Percentiles rank a stretch among this genome's conserved stretches.
Conservation (phyloP, 2,888 invertebrate genomes). For the Homarus gammarus region DNA sequence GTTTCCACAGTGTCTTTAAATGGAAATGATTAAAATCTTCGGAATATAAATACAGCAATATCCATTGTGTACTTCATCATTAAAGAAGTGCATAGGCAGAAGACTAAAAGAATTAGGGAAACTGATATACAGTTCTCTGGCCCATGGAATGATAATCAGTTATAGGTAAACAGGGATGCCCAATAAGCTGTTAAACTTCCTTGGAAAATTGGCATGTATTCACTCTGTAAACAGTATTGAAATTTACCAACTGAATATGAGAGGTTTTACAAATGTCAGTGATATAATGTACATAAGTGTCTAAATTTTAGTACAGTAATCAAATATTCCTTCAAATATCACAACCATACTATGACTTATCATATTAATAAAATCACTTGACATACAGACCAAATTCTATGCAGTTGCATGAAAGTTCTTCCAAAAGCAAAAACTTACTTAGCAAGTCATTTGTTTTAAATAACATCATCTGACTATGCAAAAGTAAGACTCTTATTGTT, state of each 20-base stretch:
- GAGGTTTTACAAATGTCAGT: not conserved
- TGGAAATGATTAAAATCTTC: conserved; percentile 28
- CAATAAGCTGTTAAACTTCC: not conserved
- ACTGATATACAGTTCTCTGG: conserved; percentile 51
- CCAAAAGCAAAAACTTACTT: conserved; percentile 19
- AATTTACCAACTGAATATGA: not conserved
- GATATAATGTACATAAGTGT: conserved; percentile 6
- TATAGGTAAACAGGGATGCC: conserved; percentile 34
- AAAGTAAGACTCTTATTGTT: not conserved
- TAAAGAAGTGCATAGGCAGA: conserved; percentile 24
- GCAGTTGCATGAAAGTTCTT: conserved; percentile 32
- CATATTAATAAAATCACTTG: not conserved
- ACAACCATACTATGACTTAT: conserved; percentile 56
- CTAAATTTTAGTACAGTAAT: conserved; percentile 9
- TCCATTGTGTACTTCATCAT: conserved; percentile 5
- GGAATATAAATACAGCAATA: conserved; percentile 21
- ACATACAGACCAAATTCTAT: conserved; percentile 35
- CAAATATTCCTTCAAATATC: conserved; percentile 47
- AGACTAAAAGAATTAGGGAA: conserved; percentile 38
- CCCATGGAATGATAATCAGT: conserved; percentile 71
- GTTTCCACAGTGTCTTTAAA: conserved; percentile 19
- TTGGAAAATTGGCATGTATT: conserved; percentile 18
- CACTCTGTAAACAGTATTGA: not conserved
- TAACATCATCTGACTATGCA: conserved; percentile 1
- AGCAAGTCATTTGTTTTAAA: conserved; percentile 23